phyloP scores from a whole-genome alignment of 2,888 invertebrate genomes.

The Cryptus armator region DNA sequence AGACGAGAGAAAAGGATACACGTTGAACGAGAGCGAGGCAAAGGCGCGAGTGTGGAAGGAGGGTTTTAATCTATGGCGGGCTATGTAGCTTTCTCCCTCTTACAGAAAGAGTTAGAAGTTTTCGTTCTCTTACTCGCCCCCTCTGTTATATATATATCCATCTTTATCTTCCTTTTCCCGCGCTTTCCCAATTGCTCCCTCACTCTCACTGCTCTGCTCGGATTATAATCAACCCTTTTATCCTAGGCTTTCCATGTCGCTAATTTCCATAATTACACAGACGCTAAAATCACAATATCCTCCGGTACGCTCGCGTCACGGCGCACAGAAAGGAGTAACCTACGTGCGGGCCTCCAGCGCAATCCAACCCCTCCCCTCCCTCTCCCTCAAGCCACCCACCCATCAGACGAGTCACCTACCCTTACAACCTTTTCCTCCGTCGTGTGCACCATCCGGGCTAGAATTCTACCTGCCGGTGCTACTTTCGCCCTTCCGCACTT shows the following conservation, averaged over 20 bases:
- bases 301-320: constrained; percentile 63
- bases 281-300: constrained; percentile 86
- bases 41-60: constrained; percentile 84
- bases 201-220: constrained; percentile 76
- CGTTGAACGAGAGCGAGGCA: constrained; percentile 71
- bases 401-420: constrained; percentile 54
- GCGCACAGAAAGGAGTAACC: constrained; percentile 83
- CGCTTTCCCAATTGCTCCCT: constrained; percentile 62
- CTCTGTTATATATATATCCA: background rate
- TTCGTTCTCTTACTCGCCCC: constrained; percentile 52
- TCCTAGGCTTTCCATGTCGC: constrained; percentile 85
- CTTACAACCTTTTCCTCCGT: constrained; percentile 64
- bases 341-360: constrained; percentile 81
- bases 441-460: constrained; percentile 40
- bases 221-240: constrained; percentile 86
- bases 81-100: constrained; percentile 65
- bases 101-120: constrained; percentile 42
- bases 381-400: constrained; percentile 69
- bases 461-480: constrained; percentile 41
- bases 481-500: constrained; percentile 34
- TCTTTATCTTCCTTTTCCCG: constrained; percentile 57
- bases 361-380: constrained; percentile 4
- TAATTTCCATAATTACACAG: constrained; percentile 86
- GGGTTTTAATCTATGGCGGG: constrained; percentile 84
- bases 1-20: constrained; percentile 67